A percentile compares a stretch with the other conserved stretches of the same genome.
These are phyloP conservation scores for Athene noctua DNA, from an alignment of 2,113 vertebrate genomes.

Conservation along the genomic window DNA sequence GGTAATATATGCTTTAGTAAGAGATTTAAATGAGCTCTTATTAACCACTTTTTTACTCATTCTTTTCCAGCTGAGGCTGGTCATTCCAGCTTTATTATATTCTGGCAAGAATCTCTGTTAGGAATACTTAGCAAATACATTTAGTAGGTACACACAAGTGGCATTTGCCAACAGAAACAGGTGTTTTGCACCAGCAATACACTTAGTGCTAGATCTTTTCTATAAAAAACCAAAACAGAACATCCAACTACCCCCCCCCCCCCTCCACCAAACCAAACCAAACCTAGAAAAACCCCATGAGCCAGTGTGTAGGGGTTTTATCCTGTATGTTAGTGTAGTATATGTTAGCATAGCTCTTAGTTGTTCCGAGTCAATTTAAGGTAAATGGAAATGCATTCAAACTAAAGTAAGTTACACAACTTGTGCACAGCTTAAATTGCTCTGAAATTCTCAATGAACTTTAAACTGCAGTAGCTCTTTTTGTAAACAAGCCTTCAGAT, in stretches of 20 bases:
- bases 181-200: not conserved
- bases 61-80: not conserved
- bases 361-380: not conserved
- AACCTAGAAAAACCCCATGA: not conserved
- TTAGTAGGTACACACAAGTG: not conserved
- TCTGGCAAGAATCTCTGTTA: not conserved
- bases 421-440: not conserved
- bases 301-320: not conserved
- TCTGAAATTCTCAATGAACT: not conserved
- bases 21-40: not conserved
- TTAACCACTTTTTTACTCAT: not conserved
- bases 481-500: not conserved
- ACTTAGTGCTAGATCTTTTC: not conserved
- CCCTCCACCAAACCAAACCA: no score
- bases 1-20: not conserved
- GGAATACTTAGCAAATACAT: not conserved
- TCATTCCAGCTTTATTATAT: not conserved
- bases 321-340: not conserved
- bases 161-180: not conserved
- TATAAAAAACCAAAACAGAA: not conserved
- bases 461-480: not conserved
- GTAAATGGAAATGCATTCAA: not conserved
- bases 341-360: not conserved
- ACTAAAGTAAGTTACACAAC: not conserved
- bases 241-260: no score